Evolutionary conservation across 2,113 vertebrate genomes (phyloP).

Genomic region (Motacilla alba): DNA sequence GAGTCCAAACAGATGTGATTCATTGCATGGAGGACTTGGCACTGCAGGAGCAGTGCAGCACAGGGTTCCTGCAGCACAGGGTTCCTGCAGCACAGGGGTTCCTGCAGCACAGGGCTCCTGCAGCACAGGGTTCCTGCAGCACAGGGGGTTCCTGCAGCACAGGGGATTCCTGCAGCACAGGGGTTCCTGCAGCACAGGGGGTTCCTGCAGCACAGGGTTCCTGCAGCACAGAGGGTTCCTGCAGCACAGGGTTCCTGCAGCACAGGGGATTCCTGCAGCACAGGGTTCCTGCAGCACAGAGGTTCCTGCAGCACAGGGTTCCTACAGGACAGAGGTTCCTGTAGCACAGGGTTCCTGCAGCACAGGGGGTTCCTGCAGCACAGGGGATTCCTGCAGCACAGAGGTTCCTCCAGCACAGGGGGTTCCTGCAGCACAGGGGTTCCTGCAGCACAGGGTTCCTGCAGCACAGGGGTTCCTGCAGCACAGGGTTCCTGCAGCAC

Average conservation of each 20-base stretch:
- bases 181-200: not conserved
- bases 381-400: not conserved
- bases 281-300: not conserved
- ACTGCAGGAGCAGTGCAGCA: not conserved
- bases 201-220: not conserved
- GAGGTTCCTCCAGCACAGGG: too few relatives aligned
- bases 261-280: not conserved
- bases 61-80: not conserved
- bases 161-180: not conserved
- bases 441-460: too few relatives aligned
- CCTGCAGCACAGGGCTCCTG: not conserved
- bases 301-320: not conserved
- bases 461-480: not conserved
- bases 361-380: not conserved
- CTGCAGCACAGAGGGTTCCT: not conserved
- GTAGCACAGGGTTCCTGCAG: not conserved
- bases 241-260: not conserved
- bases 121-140: not conserved
- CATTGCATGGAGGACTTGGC: not conserved
- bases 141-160: not conserved
- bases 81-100: not conserved
- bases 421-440: too few relatives aligned
- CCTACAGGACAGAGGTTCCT: not conserved
- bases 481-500: not conserved
- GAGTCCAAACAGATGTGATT: constrained; percentile 16